These are phyloP conservation scores for Artibeus lituratus DNA, from an alignment of 2,797 vertebrate genomes.

Conservation along the genomic window DNA sequence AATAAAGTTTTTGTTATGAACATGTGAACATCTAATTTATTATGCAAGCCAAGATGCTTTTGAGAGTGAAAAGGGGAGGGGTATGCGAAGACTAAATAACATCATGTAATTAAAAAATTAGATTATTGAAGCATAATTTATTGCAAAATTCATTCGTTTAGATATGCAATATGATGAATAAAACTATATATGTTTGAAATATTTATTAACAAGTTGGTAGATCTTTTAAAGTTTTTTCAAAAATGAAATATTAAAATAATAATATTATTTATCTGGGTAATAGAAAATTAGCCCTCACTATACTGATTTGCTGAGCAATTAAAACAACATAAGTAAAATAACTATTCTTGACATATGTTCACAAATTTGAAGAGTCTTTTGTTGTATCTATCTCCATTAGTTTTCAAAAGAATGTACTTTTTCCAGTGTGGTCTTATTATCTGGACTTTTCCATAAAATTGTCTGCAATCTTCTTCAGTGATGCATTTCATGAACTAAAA, in stretches of 20 bases:
- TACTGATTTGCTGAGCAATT: background rate
- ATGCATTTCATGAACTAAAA: conserved; percentile 9
- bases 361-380: background rate
- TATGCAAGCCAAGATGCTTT: background rate
- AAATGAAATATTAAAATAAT: background rate
- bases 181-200: background rate
- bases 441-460: background rate
- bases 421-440: background rate
- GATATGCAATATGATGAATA: background rate
- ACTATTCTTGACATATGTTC: background rate
- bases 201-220: background rate
- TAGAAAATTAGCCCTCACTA: background rate
- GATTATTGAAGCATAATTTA: background rate
- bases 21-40: background rate
- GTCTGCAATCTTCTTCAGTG: background rate
- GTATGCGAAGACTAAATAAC: background rate
- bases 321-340: background rate
- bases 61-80: background rate
- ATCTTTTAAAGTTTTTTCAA: background rate
- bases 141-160: background rate
- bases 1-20: background rate
- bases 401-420: background rate
- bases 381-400: background rate
- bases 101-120: background rate
- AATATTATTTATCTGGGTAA: background rate